These are phyloP conservation scores for Oedothorax gibbosus DNA, from an alignment of 1,140 invertebrate genomes.

Conservation along the genomic window DNA sequence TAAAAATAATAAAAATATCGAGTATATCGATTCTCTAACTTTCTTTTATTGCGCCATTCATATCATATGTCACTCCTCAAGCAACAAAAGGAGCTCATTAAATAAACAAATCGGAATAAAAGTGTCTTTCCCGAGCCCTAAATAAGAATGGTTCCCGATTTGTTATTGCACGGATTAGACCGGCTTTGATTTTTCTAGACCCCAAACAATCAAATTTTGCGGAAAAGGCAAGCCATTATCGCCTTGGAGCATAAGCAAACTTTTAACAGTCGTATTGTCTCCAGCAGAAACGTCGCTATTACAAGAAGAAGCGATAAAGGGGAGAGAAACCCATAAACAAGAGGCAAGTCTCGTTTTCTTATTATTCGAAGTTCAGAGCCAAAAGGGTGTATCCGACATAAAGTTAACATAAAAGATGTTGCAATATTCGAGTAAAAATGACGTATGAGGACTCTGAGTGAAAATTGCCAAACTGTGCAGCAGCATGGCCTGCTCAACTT, in stretches of 20 bases:
- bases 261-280: conserved; percentile 25
- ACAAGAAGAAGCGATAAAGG: background rate
- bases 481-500: no score
- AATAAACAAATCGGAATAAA: background rate
- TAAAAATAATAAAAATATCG: no score
- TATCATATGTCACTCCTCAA: background rate
- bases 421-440: background rate
- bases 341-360: no score
- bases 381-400: no score
- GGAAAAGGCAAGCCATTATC: conserved; percentile 4
- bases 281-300: background rate
- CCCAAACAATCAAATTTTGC: conserved; percentile 11
- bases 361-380: no score
- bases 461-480: no score
- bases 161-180: conserved; percentile 7
- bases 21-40: background rate
- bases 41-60: background rate
- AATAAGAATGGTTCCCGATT: conserved; percentile 4
- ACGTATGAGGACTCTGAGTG: no score
- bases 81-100: conserved; percentile 20
- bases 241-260: background rate
- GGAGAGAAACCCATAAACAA: background rate
- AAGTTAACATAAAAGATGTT: conserved; percentile 31
- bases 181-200: conserved; percentile 23
- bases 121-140: background rate